Percentiles rank a stretch among this genome's conserved stretches.
These are phyloP conservation scores for Mesocentrotus franciscanus DNA, from an alignment of 53 echinoderm and acorn worm genomes.

Conservation along the genomic window DNA sequence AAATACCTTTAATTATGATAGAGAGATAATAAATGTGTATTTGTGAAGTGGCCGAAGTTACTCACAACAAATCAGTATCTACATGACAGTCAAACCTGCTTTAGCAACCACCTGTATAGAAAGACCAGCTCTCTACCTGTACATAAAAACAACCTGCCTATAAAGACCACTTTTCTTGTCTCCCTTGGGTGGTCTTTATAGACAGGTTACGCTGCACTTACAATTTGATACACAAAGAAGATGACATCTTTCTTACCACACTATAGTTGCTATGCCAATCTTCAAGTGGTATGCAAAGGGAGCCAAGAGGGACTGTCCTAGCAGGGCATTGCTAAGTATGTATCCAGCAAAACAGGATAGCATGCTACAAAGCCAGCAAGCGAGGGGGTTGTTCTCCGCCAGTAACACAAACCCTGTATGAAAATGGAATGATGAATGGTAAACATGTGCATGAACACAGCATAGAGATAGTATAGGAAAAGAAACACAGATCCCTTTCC, in stretches of 20 bases:
- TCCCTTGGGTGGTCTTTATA: no score
- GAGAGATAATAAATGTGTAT: no score
- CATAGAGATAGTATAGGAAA: background rate
- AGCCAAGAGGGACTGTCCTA: slow-evolving; percentile 89
- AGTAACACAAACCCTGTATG: slow-evolving; percentile 73
- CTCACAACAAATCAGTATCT: no score
- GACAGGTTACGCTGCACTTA: no score
- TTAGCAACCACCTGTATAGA: no score
- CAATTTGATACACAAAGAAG: background rate
- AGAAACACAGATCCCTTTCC: background rate
- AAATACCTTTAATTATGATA: no score
- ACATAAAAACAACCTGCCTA: no score
- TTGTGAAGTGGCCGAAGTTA: no score
- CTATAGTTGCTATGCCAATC: slow-evolving; percentile 80
- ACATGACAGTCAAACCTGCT: no score
- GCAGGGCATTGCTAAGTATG: slow-evolving; percentile 88
- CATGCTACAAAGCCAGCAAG: slow-evolving; percentile 98
- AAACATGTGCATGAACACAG: background rate
- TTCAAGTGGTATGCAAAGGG: slow-evolving; percentile 83
- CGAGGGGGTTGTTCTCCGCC: slow-evolving; percentile 87
- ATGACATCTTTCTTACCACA: slow-evolving; percentile 78
- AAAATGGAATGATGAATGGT: background rate
- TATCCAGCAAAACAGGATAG: slow-evolving; percentile 94
- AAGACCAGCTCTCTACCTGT: no score
- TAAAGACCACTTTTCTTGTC: no score